A percentile compares a stretch with the other conserved stretches of the same genome.
Evolutionary conservation across 2,888 invertebrate genomes (phyloP).

Genomic region (Aelia acuminata): DNA sequence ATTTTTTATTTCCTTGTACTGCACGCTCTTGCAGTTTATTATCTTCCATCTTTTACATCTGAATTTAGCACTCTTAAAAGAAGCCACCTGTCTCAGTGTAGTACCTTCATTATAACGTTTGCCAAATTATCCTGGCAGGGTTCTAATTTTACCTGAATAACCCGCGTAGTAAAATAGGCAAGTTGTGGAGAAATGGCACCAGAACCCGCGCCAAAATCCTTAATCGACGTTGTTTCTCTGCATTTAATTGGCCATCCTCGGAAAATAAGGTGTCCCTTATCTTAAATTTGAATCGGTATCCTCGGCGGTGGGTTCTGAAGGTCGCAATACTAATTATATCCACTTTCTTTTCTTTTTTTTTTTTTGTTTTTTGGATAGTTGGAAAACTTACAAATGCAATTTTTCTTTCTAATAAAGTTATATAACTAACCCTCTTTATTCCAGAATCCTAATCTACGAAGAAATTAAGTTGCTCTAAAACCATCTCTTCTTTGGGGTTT

Average conservation of each 20-base stretch:
- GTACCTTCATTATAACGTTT: not conserved
- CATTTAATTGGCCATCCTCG: not conserved
- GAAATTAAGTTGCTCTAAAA: too few species aligned
- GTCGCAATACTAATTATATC: not conserved
- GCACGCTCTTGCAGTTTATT: too few species aligned
- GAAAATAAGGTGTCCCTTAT: not conserved
- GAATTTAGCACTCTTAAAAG: not conserved
- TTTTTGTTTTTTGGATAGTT: not conserved
- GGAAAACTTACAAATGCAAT: not conserved
- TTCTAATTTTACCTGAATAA: constrained; percentile 20
- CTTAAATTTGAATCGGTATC: not conserved
- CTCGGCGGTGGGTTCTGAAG: not conserved
- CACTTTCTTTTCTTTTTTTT: not conserved
- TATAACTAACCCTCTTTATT: too few species aligned
- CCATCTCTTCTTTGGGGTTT: too few species aligned
- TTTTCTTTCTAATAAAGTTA: not conserved
- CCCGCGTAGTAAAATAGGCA: not conserved
- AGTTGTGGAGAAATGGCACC: not conserved
- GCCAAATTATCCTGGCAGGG: not conserved
- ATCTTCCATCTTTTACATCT: not conserved
- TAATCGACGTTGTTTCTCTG: not conserved
- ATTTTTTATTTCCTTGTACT: not conserved
- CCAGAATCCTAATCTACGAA: too few species aligned
- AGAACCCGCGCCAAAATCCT: not conserved
- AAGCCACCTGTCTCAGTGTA: not conserved